Evolutionary conservation across 2,113 vertebrate species (phyloP), one percentile per base, ranked within the genome.

Genomic region (Fukomys damarensis): DNA sequence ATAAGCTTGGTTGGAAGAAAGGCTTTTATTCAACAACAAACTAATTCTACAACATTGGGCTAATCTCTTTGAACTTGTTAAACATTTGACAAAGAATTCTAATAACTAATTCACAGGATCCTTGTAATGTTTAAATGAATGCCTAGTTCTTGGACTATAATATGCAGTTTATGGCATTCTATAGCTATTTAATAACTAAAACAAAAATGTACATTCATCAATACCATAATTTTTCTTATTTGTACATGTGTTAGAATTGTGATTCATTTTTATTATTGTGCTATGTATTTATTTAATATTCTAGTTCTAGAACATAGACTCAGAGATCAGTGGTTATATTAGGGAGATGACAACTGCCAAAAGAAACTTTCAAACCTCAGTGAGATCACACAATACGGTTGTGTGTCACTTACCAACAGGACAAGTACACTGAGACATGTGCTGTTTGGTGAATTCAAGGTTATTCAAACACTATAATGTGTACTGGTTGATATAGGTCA

Each of bases 121-220:
- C 66, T 80, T 72, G 28, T 38, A 83, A 85, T 77, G 41, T 41
- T 87, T 88, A 70, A 86, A 14, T 46, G 24, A 74, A 68, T 28
- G 20, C 49, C 43, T 84, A 49, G 20, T 35, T 65, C 28, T 83
- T 84, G 8, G 19, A 13, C 19, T 46, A 43, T 12, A 82, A 61
- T 17, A 91, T 49, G 10, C 8, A 72, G 43, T 83, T 80, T 52
- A 72, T 72, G 24, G 7, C 22, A 79, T 72, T 92, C 83, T 35
- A 49, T 72, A 26, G 72, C 74, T 56, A 90, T 70, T 72, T 85
- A 74, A 93, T 88, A 70, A 80, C 46, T 70, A n/a, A 81, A 93
- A 80, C 26, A 90, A 68, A 86, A 22, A 8, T 7, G 22, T 76
- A 20, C 32, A 19, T 1, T 83, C 54, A 70, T 28, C 11, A 22